Base-by-base conservation (phyloP, 2,797 vertebrate genomes). In the Mus caroli region DNA sequence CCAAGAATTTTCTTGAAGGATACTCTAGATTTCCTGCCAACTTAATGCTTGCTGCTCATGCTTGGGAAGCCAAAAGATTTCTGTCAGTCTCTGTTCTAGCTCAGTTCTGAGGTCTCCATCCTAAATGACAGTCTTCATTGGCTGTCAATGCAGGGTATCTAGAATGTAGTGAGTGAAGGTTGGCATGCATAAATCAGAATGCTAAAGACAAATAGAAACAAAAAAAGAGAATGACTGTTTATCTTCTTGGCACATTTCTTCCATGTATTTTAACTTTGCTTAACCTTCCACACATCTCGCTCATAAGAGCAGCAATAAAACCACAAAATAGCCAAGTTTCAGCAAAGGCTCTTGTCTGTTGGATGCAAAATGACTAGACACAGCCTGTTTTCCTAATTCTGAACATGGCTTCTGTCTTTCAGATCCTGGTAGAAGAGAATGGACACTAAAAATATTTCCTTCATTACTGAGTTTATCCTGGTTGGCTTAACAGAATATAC, bases 401-500 rank as follows among this genome's bases (percentile, higher is more conserved):
- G 34, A 73, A 40, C 15, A 31, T 19, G 14, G 37, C 50, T 73
- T 52, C 15, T 88, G 9, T 56, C n/a, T 88, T 88, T 88, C 67
- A 95, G 96, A 93, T 78, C 26, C 71, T 50, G 9, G 13, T 26
- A 6, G n/a, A 69, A 82, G 71, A 80, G 40, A 93, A 98, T 96
- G 96, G 58, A 77, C 4, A 34, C 14, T 62, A 52, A n/a, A 84
- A 97, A 97, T 22, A 40, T 50, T 7, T 93, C 95, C 34, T 78
- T 82, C 19, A n/a, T 97, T 69, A 93, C 76, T 76, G 93, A 97
- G 34, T 97, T 97, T 69, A 89, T 96, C 54, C 94, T 97, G 43
- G 28, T 82, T 31, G 95, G 95, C 34, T 87, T 98, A 82, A 93
- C 91, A 77, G 90, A 90, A 20, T n/a, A 91, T 6, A 40, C 64